Conservation (phyloP, 2,888 invertebrate species). For the Toxonevra muliebris region DNA sequence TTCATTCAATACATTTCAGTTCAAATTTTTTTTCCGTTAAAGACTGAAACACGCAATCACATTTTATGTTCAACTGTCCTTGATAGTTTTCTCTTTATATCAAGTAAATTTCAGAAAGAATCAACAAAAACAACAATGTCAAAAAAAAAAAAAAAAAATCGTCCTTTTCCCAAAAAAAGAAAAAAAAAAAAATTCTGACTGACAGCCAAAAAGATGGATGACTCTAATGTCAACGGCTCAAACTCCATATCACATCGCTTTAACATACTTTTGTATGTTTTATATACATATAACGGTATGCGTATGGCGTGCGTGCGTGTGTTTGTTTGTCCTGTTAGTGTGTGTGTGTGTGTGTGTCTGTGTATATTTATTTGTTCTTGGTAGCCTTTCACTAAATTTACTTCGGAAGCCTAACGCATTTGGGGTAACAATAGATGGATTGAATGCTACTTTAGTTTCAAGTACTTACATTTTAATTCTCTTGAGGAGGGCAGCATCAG, state of each 20-base stretch:
- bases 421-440: no score
- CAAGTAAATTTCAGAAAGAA: slow-evolving; percentile 8
- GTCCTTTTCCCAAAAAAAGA: slow-evolving; percentile 36
- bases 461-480: no score
- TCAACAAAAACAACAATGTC: slow-evolving; percentile 6
- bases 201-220: slow-evolving; percentile 57
- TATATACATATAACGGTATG: no score
- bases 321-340: slow-evolving; percentile 1
- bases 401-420: no score
- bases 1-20: not conserved
- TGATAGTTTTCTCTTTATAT: slow-evolving; percentile 7
- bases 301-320: slow-evolving; percentile 10
- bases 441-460: no score
- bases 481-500: no score
- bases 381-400: no score
- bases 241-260: slow-evolving; percentile 37
- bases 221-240: slow-evolving; percentile 42
- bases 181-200: slow-evolving; percentile 41
- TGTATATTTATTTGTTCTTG: no score
- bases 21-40: not conserved
- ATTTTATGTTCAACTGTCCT: slow-evolving; percentile 25
- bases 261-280: not conserved
- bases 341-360: no score
- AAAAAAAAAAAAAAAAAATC: slow-evolving; percentile 18
- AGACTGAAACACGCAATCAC: slow-evolving; percentile 20